Evolutionary conservation across 2,113 vertebrate species (phyloP).

Genomic region (Protomyctophum bolini): DNA sequence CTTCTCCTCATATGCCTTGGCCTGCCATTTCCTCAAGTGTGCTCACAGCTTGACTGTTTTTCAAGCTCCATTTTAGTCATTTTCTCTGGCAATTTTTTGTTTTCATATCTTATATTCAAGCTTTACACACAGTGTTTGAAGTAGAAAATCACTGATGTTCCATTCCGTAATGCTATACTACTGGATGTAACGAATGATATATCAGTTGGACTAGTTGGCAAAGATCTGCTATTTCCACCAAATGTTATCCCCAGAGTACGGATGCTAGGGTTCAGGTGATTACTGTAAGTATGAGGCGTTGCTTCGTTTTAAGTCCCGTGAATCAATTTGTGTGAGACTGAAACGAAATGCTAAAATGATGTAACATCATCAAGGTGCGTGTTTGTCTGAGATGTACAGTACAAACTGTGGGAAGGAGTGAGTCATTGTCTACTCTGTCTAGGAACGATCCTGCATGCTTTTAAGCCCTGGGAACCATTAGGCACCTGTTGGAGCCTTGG

Average conservation of each 20-base stretch:
- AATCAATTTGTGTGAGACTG: background rate
- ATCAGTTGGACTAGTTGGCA: too few species aligned
- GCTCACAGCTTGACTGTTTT: background rate
- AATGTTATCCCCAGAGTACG: too few species aligned
- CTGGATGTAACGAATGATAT: too few species aligned
- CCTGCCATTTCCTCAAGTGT: slow-evolving; percentile 40
- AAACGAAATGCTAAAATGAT: slow-evolving; percentile 36
- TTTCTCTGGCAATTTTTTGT: too few species aligned
- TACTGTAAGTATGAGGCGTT: too few species aligned
- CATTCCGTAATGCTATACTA: background rate
- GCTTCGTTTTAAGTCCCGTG: too few species aligned
- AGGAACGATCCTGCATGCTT: background rate
- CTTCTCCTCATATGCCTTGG: slow-evolving; percentile 6
- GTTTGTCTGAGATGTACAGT: slow-evolving; percentile 4
- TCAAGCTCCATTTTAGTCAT: too few species aligned
- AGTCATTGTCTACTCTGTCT: slow-evolving; percentile 48
- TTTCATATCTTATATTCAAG: background rate
- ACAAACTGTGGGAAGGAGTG: slow-evolving; percentile 20
- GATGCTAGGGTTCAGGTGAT: too few species aligned
- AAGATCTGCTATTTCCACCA: too few species aligned
- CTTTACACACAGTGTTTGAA: slow-evolving; percentile 8
- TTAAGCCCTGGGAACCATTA: background rate
- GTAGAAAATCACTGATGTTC: background rate
- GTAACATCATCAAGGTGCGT: slow-evolving; percentile 30
- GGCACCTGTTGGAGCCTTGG: slow-evolving; percentile 4